Percentiles rank a stretch among this genome's conserved stretches.
These are phyloP conservation scores for Platycheirus rosarum DNA, from an alignment of 2,888 invertebrate species.

Conservation along the genomic window DNA sequence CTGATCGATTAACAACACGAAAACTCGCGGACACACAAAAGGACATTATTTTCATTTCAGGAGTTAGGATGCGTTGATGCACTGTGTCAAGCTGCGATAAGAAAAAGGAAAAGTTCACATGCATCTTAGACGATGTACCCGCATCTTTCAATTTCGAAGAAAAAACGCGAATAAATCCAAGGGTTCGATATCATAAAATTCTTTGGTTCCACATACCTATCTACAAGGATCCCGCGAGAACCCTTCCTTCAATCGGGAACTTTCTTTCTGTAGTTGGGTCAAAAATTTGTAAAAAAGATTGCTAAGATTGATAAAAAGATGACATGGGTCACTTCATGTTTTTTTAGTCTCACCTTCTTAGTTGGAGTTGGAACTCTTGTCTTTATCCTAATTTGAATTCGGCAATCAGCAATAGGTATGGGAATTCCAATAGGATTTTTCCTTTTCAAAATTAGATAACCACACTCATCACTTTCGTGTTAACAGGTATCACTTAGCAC, in stretches of 20 bases:
- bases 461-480: slow-evolving; percentile 38
- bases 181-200: slow-evolving; percentile 54
- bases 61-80: neutral
- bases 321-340: slow-evolving; percentile 52
- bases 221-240: slow-evolving; percentile 41
- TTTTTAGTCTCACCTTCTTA: slow-evolving; percentile 59
- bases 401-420: slow-evolving; percentile 32
- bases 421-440: slow-evolving; percentile 34
- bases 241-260: slow-evolving; percentile 8
- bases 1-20: slow-evolving; percentile 69
- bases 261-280: neutral
- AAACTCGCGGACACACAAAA: slow-evolving; percentile 63
- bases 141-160: slow-evolving; percentile 32
- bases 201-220: slow-evolving; percentile 11
- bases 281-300: slow-evolving; percentile 12
- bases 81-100: slow-evolving; percentile 22
- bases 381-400: slow-evolving; percentile 61
- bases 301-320: slow-evolving; percentile 20
- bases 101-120: slow-evolving; percentile 53
- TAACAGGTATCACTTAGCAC: slow-evolving; percentile 46
- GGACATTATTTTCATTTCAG: slow-evolving; percentile 7
- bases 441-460: slow-evolving; percentile 10
- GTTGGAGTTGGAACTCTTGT: slow-evolving; percentile 20
- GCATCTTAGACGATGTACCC: slow-evolving; percentile 34
- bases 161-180: slow-evolving; percentile 48